These are phyloP conservation scores for Archegozetes longisetosus DNA, from an alignment of 1,140 invertebrate species.

Conservation along the genomic window DNA sequence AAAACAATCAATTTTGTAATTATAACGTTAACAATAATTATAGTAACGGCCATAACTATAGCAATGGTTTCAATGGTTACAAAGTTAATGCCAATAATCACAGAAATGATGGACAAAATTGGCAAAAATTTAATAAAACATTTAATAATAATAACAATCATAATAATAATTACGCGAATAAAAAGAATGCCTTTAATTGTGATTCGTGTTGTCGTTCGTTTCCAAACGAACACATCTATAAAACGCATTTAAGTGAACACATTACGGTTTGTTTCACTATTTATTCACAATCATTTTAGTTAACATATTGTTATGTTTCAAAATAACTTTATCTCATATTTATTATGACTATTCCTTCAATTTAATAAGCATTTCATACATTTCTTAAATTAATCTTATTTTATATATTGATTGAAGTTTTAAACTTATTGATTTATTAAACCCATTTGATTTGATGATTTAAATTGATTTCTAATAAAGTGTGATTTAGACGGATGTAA, in stretches of 20 bases:
- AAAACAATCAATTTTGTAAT: background rate
- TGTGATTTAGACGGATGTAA: background rate
- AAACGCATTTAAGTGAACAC: background rate
- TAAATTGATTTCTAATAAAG: background rate
- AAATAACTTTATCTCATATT: no score
- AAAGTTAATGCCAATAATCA: no score
- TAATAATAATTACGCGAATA: background rate
- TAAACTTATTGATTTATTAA: background rate
- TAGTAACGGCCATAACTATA: background rate
- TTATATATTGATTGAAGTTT: background rate
- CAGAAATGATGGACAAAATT: no score
- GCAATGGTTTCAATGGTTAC: no score
- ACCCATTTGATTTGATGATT: background rate
- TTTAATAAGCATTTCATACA: no score
- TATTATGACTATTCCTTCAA: no score
- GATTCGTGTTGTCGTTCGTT: background rate
- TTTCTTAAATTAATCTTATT: no score
- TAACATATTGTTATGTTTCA: no score
- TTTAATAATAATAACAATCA: background rate
- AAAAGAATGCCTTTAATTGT: background rate
- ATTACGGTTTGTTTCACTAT: background rate
- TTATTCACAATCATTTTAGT: no score
- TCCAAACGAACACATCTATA: background rate
- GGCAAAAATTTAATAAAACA: background rate
- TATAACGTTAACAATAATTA: background rate